These are phyloP conservation scores for Eugnorisma glareosa DNA, from an alignment of 2,888 invertebrate genomes.

Conservation along the genomic window DNA sequence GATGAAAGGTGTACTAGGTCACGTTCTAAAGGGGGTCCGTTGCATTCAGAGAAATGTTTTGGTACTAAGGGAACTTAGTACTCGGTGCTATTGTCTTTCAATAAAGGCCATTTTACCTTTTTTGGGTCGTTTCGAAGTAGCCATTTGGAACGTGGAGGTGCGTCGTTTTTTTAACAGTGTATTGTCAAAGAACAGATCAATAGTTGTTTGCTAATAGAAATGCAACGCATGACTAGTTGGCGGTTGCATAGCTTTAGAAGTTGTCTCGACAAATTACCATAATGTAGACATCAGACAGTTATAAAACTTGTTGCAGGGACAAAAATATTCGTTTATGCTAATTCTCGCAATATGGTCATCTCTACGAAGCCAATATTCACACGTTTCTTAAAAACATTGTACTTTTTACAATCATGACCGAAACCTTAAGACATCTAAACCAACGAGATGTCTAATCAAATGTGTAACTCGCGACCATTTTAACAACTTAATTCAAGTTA, in stretches of 20 bases:
- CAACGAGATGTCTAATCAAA: constrained; percentile 37
- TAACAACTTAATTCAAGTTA: constrained; percentile 25
- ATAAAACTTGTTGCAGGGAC: not conserved
- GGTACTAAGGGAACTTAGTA: constrained; percentile 53
- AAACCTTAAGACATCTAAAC: constrained; percentile 28
- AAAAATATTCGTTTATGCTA: not conserved
- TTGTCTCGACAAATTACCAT: not conserved
- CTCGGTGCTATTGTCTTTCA: constrained; percentile 38
- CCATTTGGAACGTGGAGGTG: constrained; percentile 38
- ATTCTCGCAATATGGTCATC: not conserved
- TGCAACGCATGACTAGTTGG: constrained; percentile 25
- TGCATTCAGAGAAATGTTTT: constrained; percentile 68
- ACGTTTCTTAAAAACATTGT: constrained; percentile 12
- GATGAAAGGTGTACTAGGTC: constrained; percentile 79
- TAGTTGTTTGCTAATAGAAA: constrained; percentile 27
- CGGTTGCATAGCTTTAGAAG: constrained; percentile 5
- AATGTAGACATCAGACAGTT: not conserved
- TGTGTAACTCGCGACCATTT: constrained; percentile 41
- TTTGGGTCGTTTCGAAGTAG: constrained; percentile 47
- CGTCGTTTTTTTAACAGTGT: constrained; percentile 32
- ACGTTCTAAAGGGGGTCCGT: constrained; percentile 77
- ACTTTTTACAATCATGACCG: constrained; percentile 19
- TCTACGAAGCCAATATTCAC: constrained; percentile 1
- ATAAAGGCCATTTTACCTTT: constrained; percentile 50
- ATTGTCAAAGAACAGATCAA: constrained; percentile 27